Percentiles rank a stretch among this genome's conserved stretches.
phyloP scores from a whole-genome alignment of 2,888 invertebrate genomes.

The Hirudinaria manillensis region DNA sequence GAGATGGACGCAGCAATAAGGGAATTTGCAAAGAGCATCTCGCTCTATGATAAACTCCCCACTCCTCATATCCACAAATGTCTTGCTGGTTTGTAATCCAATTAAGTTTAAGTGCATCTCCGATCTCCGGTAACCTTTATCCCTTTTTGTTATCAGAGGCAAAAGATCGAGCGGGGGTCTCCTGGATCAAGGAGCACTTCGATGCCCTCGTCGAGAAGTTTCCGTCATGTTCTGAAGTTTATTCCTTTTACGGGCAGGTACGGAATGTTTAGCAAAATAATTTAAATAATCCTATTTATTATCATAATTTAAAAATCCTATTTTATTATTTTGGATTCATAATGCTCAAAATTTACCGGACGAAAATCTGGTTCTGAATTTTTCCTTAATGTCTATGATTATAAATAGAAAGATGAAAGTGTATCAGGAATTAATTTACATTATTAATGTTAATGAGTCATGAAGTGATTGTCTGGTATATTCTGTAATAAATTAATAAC shows the following conservation, averaged over 20 bases:
- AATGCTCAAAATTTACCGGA: no score
- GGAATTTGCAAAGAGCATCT: conserved; percentile 77
- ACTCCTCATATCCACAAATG: conserved; percentile 83
- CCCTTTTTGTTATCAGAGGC: no score
- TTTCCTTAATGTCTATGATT: no score
- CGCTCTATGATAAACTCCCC: conserved; percentile 75
- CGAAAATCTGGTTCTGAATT: no score
- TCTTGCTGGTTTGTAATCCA: conserved; percentile 59
- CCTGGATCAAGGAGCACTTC: conserved; percentile 62
- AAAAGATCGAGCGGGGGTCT: no score
- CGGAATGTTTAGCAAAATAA: no score
- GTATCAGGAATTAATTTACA: no score
- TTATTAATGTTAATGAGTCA: no score
- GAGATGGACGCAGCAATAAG: conserved; percentile 71
- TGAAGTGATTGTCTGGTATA: no score
- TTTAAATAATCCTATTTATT: no score
- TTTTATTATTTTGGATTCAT: not conserved
- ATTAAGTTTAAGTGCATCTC: not conserved
- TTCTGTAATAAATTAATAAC: not conserved
- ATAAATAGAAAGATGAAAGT: no score
- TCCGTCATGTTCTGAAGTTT: conserved; percentile 78
- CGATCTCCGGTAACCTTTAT: no score
- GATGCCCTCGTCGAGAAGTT: conserved; percentile 71
- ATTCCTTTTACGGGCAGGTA: conserved; percentile 79
- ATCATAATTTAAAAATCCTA: conserved; percentile 1